A percentile compares a stretch with the other conserved stretches of the same genome.
Conservation (phyloP, 2,888 invertebrate genomes). For the Himalopsyche kuldschensis region DNA sequence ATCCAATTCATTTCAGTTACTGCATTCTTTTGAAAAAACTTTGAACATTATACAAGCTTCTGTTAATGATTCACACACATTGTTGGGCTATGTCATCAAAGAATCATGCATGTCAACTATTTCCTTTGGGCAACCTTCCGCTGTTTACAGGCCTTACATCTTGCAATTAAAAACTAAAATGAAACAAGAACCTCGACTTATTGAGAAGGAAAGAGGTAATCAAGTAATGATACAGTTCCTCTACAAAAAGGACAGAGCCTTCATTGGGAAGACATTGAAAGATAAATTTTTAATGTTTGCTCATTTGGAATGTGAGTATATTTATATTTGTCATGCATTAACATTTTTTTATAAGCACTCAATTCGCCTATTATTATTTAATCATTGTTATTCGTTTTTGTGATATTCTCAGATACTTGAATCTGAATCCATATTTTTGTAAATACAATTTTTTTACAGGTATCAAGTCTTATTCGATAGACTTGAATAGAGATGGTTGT, state of each 20-base stretch:
- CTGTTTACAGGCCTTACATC: conserved; percentile 66
- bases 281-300: conserved; percentile 74
- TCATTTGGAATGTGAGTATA: conserved; percentile 74
- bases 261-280: conserved; percentile 56
- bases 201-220: conserved; percentile 58
- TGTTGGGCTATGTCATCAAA: conserved; percentile 72
- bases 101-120: conserved; percentile 47
- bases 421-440: background rate
- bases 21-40: conserved; percentile 65
- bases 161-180: conserved; percentile 60
- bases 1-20: conserved; percentile 54
- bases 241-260: conserved; percentile 62
- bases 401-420: background rate
- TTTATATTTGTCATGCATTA: background rate
- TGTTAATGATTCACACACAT: conserved; percentile 67
- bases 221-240: conserved; percentile 82
- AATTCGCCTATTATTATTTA: too few species aligned
- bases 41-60: conserved; percentile 79
- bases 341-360: too few species aligned
- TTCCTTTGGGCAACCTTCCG: conserved; percentile 47
- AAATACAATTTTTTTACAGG: conserved; percentile 39
- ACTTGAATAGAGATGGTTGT: conserved; percentile 28
- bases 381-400: too few species aligned
- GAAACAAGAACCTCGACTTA: conserved; percentile 47
- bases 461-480: conserved; percentile 45